Base-by-base conservation (phyloP, 92 coral and sea anemone genomes). In the Phenganax subtilis region DNA sequence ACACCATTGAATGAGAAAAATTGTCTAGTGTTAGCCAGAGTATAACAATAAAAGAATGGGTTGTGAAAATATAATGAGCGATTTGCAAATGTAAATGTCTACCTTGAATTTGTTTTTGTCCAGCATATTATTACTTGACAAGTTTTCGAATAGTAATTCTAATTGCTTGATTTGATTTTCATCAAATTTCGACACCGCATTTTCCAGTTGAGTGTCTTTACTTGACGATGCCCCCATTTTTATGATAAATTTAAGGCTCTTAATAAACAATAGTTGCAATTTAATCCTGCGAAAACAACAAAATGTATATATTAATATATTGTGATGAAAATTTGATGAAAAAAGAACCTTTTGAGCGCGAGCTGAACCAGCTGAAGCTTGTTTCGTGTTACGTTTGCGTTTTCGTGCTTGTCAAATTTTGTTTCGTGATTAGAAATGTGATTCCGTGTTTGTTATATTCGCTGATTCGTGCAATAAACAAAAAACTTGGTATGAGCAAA, bases 171-270 rank as follows among this genome's bases (percentile, higher is more conserved):
- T 87, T 75, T 90, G 92, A 61, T 55, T 80, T 55, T 86, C 86
- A 53, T 84, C 72, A 63, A 90, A 88, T 10, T 84, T 64, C 77
- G 85, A 86, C 74, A 86, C 81, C 8, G 94, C 94, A 80, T 90
- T 91, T 65, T 92, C 99, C 69, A 87, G 84, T 59, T 84, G 91
- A 12, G 87, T 65, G 63, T 84, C 90, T 79, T 87, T 88, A 83
- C 99, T 96, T n/a, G 81, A 85, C 4, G 90, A 59, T 29, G 86
- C 72, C 3, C 99, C 99, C 99, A 96, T 96, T 47, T 20, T n/a
- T 64, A 20, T 64, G 12, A 30, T 17, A 30, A 20, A 30, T 64
- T 28, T 17, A 6, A 20, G 27, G 30, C 31, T 7, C 20, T 31
- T 72, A 72, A 55, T 16, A 57, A 6, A 12, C 27, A 10, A 76